Evolutionary conservation across 2,113 vertebrate species (phyloP).

Genomic region (Azemiops feae): DNA sequence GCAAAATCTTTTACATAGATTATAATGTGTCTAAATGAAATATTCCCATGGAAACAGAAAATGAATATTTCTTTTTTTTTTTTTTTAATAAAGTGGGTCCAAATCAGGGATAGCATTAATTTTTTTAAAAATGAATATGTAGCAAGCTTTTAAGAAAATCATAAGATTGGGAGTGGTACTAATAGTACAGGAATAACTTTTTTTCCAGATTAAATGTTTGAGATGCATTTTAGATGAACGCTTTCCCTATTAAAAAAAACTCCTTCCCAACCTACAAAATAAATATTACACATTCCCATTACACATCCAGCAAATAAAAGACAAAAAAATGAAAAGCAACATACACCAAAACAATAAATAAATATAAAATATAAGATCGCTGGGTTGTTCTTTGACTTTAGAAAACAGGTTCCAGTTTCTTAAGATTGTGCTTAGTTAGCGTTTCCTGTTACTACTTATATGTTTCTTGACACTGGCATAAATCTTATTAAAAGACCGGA

Average conservation of each 20-base stretch:
- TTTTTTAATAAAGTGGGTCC: conserved; percentile 43
- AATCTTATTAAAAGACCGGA: conserved; percentile 65
- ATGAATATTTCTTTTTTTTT: conserved; percentile 36
- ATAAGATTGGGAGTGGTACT: not conserved
- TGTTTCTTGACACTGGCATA: conserved; percentile 62
- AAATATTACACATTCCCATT: conserved; percentile 6
- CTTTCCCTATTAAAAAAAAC: not conserved
- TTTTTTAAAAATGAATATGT: conserved; percentile 48
- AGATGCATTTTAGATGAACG: conserved; percentile 20
- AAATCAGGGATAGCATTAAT: conserved; percentile 53
- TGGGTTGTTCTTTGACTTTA: conserved; percentile 41
- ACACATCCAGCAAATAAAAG: conserved; percentile 33
- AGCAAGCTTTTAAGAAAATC: conserved; percentile 30
- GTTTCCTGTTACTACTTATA: conserved; percentile 55
- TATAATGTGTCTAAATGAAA: conserved; percentile 39
- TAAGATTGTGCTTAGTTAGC: conserved; percentile 69
- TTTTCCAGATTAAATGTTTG: conserved; percentile 46
- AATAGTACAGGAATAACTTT: conserved; percentile 36
- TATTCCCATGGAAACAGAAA: conserved; percentile 41
- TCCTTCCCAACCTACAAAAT: conserved; percentile 29
- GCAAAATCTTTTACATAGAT: conserved; percentile 40
- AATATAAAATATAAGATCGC: conserved; percentile 44
- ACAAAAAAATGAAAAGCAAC: conserved; percentile 13
- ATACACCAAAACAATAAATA: conserved; percentile 48
- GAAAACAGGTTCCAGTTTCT: conserved; percentile 63